A percentile compares a stretch with the other conserved stretches of the same genome.
Evolutionary conservation across 2,888 invertebrate genomes (phyloP).

Genomic region (Polydrusus tereticollis): DNA sequence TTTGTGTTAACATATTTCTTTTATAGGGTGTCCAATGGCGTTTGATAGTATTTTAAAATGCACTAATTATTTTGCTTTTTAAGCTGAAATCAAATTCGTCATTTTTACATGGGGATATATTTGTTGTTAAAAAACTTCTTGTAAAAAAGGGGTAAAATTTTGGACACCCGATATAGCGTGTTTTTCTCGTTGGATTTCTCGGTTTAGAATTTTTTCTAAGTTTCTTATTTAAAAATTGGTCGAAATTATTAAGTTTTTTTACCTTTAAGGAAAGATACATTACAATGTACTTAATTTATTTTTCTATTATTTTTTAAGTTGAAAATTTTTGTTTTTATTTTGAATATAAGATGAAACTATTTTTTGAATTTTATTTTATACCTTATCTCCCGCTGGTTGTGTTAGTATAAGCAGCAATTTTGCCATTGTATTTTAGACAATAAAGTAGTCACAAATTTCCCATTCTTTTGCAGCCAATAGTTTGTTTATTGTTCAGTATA

Average conservation of each 20-base stretch:
- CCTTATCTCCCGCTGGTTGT: slow-evolving; percentile 7
- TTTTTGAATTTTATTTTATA: slow-evolving; percentile 29
- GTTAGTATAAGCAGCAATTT: slow-evolving; percentile 1
- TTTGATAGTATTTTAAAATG: too few species aligned
- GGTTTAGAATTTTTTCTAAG: slow-evolving; percentile 26
- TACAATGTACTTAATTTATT: slow-evolving; percentile 39
- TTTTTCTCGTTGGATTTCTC: not conserved
- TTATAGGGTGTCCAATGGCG: not conserved
- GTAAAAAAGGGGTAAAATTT: not conserved
- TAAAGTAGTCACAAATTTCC: not conserved
- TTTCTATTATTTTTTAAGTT: slow-evolving; percentile 40
- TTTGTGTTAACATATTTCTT: not conserved
- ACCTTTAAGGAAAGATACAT: not conserved
- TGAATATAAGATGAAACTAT: slow-evolving; percentile 35
- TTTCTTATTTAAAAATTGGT: not conserved
- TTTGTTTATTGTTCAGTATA: not conserved
- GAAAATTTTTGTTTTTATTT: slow-evolving; percentile 38
- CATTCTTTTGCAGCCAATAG: slow-evolving; percentile 7
- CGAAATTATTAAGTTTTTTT: not conserved
- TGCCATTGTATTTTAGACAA: not conserved
- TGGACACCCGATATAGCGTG: not conserved
- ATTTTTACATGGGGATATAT: too few species aligned
- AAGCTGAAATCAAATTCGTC: too few species aligned
- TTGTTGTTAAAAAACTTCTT: too few species aligned
- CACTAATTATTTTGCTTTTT: too few species aligned